A percentile compares a stretch with the other conserved stretches of the same genome.
These are phyloP conservation scores for Dolichotis patagonum DNA, from an alignment of 2,113 vertebrate species.

Conservation along the genomic window DNA sequence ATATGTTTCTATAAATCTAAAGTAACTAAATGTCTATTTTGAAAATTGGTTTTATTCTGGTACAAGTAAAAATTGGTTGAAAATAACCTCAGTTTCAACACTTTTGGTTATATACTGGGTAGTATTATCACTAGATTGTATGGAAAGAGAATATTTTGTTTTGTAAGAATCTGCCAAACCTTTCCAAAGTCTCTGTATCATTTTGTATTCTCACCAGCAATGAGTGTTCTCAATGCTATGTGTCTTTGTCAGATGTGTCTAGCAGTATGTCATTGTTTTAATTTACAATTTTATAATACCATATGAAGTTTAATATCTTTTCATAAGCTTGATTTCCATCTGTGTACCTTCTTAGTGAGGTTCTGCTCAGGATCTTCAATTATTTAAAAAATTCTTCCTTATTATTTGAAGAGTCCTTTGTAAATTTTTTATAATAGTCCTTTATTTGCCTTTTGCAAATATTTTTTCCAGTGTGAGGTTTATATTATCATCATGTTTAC, in stretches of 20 bases:
- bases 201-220: not conserved
- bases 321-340: not conserved
- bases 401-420: not conserved
- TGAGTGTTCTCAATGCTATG: not conserved
- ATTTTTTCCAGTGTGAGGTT: not conserved
- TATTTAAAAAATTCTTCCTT: not conserved
- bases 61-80: conserved; percentile 94
- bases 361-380: not conserved
- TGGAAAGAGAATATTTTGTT: not conserved
- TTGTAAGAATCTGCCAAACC: not conserved
- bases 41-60: conserved; percentile 84
- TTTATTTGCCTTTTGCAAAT: not conserved
- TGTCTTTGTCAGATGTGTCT: not conserved
- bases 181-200: not conserved
- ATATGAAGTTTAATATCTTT: not conserved
- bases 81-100: conserved; percentile 86
- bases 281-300: not conserved
- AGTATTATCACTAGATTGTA: not conserved
- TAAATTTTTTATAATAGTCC: not conserved
- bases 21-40: not conserved
- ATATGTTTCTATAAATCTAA: not conserved
- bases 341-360: not conserved
- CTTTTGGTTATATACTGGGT: not conserved
- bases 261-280: not conserved
- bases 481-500: not conserved